Percentiles rank a stretch among this genome's conserved stretches.
Evolutionary conservation across 2,113 vertebrate genomes (phyloP).

Genomic region (Eidolon helvum): DNA sequence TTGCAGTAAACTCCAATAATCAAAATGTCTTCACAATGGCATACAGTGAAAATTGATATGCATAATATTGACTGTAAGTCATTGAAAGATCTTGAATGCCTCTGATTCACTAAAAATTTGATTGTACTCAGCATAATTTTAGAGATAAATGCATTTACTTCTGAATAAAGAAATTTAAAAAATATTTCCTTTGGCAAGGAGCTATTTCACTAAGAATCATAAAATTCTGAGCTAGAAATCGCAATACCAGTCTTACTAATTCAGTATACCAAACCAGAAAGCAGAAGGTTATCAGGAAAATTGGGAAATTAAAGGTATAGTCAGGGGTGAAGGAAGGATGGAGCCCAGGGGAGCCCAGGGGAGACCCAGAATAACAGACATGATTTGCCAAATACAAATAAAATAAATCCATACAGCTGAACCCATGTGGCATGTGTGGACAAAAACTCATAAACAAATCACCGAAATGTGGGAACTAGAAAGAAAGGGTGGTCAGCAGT

Average conservation of each 20-base stretch:
- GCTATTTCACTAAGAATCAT: not conserved
- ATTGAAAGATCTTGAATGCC: not conserved
- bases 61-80: not conserved
- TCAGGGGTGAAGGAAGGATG: rapidly evolving
- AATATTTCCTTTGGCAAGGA: not conserved
- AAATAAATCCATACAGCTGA: not conserved
- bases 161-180: constrained; percentile 39
- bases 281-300: not conserved
- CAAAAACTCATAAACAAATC: not conserved
- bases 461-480: not conserved
- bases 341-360: too few relatives aligned
- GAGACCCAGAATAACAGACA: not conserved
- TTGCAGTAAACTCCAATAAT: not conserved
- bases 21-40: not conserved
- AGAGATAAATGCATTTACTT: constrained; percentile 44
- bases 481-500: not conserved
- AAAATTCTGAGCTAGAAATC: constrained; percentile 30
- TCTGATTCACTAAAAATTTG: constrained; percentile 36
- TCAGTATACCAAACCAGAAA: not conserved
- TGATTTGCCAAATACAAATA: not conserved
- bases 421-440: not conserved
- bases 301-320: not conserved
- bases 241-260: not conserved
- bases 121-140: constrained; percentile 54
- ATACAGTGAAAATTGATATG: constrained; percentile 18